A percentile compares a stretch with the other conserved stretches of the same genome.
phyloP scores from a whole-genome alignment of 1,140 invertebrate species.

The Caerostris extrusa region DNA sequence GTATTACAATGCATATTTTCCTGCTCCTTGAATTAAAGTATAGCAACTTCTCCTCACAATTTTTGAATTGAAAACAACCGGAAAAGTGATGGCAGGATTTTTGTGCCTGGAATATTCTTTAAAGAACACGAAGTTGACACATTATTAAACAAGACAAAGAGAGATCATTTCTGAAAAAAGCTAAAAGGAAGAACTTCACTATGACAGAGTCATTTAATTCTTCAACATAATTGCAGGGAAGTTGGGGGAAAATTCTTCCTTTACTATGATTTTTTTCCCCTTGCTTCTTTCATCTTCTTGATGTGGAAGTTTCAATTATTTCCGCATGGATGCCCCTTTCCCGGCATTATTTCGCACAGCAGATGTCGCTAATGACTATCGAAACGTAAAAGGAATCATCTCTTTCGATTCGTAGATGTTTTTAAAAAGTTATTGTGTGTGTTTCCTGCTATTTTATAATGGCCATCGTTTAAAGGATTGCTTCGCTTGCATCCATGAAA shows the following conservation, averaged over 20 bases:
- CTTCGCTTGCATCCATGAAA: not conserved
- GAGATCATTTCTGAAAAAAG: not conserved
- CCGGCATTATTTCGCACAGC: not conserved
- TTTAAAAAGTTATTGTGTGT: not conserved
- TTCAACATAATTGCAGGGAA: conserved; percentile 14
- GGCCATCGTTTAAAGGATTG: not conserved
- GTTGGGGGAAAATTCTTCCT: not conserved
- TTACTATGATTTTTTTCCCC: not conserved
- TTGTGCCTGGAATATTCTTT: not conserved
- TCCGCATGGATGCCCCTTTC: not conserved
- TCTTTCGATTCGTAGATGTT: not conserved
- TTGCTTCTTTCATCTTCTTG: not conserved
- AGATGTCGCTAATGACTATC: conserved; percentile 48
- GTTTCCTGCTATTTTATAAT: not conserved
- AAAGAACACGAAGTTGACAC: not conserved
- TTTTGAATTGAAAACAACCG: too few species aligned
- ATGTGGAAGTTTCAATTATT: conserved; percentile 17
- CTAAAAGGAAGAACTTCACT: not conserved
- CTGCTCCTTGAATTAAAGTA: too few species aligned
- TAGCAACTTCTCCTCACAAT: too few species aligned
- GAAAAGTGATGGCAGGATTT: not conserved
- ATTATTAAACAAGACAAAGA: not conserved
- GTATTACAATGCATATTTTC: too few species aligned
- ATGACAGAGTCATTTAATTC: not conserved
- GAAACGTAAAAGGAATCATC: not conserved